Base-by-base conservation (phyloP, 1,140 invertebrate species). In the Diachasma alloeum region DNA sequence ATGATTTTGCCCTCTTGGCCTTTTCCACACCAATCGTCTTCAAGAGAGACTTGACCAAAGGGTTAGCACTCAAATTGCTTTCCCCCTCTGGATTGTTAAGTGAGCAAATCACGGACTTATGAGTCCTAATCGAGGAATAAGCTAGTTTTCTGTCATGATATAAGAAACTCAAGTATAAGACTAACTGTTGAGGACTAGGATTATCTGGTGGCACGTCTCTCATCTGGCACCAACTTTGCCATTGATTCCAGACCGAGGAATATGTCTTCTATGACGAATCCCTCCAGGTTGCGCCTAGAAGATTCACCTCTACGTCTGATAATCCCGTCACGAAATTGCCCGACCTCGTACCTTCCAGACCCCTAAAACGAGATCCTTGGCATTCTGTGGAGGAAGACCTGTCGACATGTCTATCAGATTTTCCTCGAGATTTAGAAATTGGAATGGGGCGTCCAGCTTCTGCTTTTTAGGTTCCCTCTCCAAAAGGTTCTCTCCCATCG, bases 301-400 rank as follows among this genome's bases (percentile, higher is more conserved):
- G 67, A 24, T 42, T n/a, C 9, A 75, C 22, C 44, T 81, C 46
- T 36, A 71, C 15, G 0, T 24, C 0, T 26, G 63, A 39, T 66
- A 66, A 75, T 31, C 66, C 53, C 11, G 42, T 48, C n/a, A 73
- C 22, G 26, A 67, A n/a, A 4, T 19, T 22, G 5, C 22, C 13
- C 80, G 78, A 81, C 76, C 80, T 76, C 74, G 76, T 46, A 80
- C 48, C 71, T 66, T 78, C 75, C 44, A 46, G 10, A 46, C 44
- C 44, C 9, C 44, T 46, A 46, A 46, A 46, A 11, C 2, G 44
- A 46, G 67, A 63, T 67, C 42, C 72, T 46, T 26, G 37, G 37
- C 42, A 13, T 77, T 17, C 10, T 36, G 56, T 1, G 78, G 79
- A 44, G 56, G 74, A 22, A 39, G n/a, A n/a, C 42, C 31, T 26